Base-by-base conservation (phyloP, 92 coral and sea anemone species). In the Parazoanthus darwini region DNA sequence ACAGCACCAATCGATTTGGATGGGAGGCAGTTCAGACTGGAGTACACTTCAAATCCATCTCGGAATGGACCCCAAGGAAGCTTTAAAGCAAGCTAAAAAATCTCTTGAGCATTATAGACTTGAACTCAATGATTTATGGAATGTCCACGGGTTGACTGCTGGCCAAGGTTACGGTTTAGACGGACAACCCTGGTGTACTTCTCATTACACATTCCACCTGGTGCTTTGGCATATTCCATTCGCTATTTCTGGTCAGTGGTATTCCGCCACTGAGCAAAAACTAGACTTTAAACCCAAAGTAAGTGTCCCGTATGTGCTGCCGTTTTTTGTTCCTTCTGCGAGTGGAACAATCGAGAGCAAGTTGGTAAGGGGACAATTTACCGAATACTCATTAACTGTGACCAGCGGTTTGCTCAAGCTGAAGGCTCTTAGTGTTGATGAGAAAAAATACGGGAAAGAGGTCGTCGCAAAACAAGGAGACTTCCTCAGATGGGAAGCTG, bases 161-260 rank as follows among this genome's bases (percentile, higher is more conserved):
- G 98, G 98, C 65, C 89, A 87, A 70, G 98, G 96, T 22, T 92
- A 93, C 73, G 94, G 96, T 63, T 86, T 95, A 23, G 94, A 93
- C 76, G 98, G 98, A 65, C 98, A 90, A 58, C 98, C 98, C 6
- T 95, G 98, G 98, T 95, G 98, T 59, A 95, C 98, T 0, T 95
- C 98, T 1, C 98, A 95, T 80, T 95, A 95, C 65, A 90, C 96
- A 33, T 95, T 95, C 37, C 98, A 95, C 63, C 72, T 95, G 91
- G 96, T 95, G 14, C 88, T 95, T 68, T 95, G 98, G 98, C 96
- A 95, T 39, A 95, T 95, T 23, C 98, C 98, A 1, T 88, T 95
- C 65, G 94, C 98, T 10, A 89, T 95, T 76, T 91, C 94, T 46
- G 98, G 98, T 80, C 98, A 95, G 94, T 94, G 43, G 94, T 95